Conservation (phyloP, 1,140 invertebrate genomes). For the Pachypeltis micranthus region DNA sequence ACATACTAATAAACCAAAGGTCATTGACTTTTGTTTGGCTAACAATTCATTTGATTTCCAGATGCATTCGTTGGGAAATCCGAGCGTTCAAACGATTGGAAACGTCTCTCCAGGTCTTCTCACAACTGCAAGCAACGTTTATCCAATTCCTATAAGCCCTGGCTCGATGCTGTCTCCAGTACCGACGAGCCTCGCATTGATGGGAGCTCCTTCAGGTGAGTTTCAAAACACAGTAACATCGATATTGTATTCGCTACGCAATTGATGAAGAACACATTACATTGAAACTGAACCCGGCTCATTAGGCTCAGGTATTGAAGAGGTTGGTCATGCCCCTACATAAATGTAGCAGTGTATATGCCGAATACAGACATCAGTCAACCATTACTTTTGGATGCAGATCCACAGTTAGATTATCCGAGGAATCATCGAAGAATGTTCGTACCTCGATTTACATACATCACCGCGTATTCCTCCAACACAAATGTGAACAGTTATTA, state of each 20-base stretch:
- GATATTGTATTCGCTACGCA: background rate
- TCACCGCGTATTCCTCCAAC: no score
- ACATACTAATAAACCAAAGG: no score
- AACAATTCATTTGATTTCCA: slow-evolving; percentile 12
- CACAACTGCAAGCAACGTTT: slow-evolving; percentile 21
- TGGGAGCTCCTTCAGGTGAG: slow-evolving; percentile 25
- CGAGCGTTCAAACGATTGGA: slow-evolving; percentile 15
- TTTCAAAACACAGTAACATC: background rate
- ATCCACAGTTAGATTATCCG: no score
- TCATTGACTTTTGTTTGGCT: no score
- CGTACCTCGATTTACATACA: no score
- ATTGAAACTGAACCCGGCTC: no score
- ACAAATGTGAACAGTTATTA: no score
- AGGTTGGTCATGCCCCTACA: background rate
- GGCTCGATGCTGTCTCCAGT: slow-evolving; percentile 24
- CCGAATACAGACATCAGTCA: no score
- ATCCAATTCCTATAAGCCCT: slow-evolving; percentile 23
- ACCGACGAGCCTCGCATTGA: slow-evolving; percentile 25
- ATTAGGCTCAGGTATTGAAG: no score
- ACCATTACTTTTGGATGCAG: no score
- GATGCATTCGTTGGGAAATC: slow-evolving; percentile 19
- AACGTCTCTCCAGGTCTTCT: slow-evolving; percentile 23
- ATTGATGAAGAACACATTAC: background rate
- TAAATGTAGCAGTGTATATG: no score
- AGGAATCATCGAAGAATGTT: no score